A percentile compares a stretch with the other conserved stretches of the same genome.
phyloP scores from a whole-genome alignment of 2,888 invertebrate genomes.

The Latheticus oryzae region DNA sequence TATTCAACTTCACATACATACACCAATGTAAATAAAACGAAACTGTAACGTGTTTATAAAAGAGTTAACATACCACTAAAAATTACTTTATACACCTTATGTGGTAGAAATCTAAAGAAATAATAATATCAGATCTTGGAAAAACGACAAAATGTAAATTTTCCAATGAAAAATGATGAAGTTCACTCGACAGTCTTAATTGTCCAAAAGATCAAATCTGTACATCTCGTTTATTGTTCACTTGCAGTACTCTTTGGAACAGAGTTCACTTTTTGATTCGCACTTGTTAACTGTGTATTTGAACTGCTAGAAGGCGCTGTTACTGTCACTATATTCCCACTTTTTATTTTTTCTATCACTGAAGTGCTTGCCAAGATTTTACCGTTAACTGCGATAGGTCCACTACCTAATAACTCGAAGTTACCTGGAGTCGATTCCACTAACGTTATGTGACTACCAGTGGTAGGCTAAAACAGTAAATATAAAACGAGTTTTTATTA shows the following conservation, averaged over 20 bases:
- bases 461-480: slow-evolving; percentile 19
- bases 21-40: slow-evolving; percentile 30
- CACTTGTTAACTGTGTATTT: slow-evolving; percentile 36
- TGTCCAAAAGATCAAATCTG: too few species aligned
- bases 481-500: neutral
- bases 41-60: slow-evolving; percentile 32
- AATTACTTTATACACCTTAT: slow-evolving; percentile 31
- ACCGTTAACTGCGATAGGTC: slow-evolving; percentile 51
- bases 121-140: slow-evolving; percentile 34
- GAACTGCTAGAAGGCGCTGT: slow-evolving; percentile 46
- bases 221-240: slow-evolving; percentile 42
- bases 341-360: slow-evolving; percentile 47
- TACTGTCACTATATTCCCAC: slow-evolving; percentile 47
- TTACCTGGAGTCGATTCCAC: slow-evolving; percentile 59
- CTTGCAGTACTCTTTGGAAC: slow-evolving; percentile 32
- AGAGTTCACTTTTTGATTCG: slow-evolving; percentile 37
- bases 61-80: slow-evolving; percentile 31
- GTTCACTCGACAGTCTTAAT: slow-evolving; percentile 19
- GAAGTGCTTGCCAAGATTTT: slow-evolving; percentile 52
- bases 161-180: slow-evolving; percentile 13
- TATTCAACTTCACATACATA: slow-evolving; percentile 36
- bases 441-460: slow-evolving; percentile 55
- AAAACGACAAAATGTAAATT: slow-evolving; percentile 12
- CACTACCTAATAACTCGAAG: slow-evolving; percentile 56
- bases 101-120: slow-evolving; percentile 8